Percentiles rank a stretch among this genome's conserved stretches.
Evolutionary conservation across 37 sponge, comb jelly and placozoan genomes (phyloP).

Genomic region (Aphrocallistes beatrix): DNA sequence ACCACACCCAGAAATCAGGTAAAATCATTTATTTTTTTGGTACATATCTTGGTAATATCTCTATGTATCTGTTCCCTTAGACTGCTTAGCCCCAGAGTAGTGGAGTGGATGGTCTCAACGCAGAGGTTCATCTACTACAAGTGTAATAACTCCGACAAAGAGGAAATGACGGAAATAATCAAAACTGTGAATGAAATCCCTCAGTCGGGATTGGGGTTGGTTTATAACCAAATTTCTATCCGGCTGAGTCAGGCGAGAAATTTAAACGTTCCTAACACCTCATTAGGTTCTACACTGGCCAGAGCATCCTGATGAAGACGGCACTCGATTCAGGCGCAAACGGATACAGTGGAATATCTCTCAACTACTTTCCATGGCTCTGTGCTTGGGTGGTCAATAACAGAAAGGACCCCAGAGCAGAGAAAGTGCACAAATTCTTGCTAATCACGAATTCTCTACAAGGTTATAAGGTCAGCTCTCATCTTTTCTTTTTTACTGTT

Average conservation of each 20-base stretch:
- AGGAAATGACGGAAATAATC: conserved; percentile 38
- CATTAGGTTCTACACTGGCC: conserved; percentile 48
- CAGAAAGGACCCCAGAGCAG: neutral
- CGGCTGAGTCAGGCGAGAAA: no score
- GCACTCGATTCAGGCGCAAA: conserved; percentile 59
- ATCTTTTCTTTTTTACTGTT: neutral
- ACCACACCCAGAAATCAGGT: conserved; percentile 65
- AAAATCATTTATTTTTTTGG: neutral
- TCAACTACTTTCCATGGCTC: conserved; percentile 74
- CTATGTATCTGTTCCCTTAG: conserved; percentile 24
- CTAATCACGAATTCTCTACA: conserved; percentile 3
- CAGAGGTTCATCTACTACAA: conserved; percentile 72
- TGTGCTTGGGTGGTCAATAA: conserved; percentile 53
- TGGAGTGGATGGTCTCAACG: conserved; percentile 54
- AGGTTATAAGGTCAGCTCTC: neutral
- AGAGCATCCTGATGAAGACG: conserved; percentile 43
- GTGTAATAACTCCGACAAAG: conserved; percentile 41
- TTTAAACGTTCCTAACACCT: neutral
- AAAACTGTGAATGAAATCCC: conserved; percentile 38
- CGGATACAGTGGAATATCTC: conserved; percentile 73
- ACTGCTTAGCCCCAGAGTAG: conserved; percentile 57
- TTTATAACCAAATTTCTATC: no score
- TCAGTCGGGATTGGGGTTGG: conserved; percentile 50
- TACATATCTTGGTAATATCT: neutral
- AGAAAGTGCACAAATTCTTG: conserved; percentile 25